Percentiles rank a stretch among this genome's conserved stretches.
Conservation (phyloP, 1,140 invertebrate species). For the Oreohelix idahoensis region DNA sequence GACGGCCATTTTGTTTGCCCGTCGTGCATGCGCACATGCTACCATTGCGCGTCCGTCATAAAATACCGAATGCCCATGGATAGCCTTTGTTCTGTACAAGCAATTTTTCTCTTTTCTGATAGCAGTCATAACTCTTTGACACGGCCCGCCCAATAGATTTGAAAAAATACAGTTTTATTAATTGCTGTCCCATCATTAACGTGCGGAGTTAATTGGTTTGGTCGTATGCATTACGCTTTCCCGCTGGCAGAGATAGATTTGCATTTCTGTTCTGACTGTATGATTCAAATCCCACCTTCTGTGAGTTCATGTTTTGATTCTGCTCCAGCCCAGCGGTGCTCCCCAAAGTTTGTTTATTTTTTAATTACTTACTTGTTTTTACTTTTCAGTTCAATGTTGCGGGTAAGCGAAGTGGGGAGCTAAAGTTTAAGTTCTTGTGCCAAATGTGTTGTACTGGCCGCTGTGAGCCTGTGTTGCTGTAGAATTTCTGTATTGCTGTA, state of each 20-base stretch:
- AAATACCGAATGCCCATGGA: neutral
- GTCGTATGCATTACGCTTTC: neutral
- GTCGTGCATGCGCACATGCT: neutral
- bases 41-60: neutral
- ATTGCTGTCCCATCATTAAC: neutral
- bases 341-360: too few relatives aligned
- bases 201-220: neutral
- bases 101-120: neutral
- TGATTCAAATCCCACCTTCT: too few relatives aligned
- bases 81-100: neutral
- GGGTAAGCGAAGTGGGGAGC: too few relatives aligned
- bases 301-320: too few relatives aligned
- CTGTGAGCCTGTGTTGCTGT: too few relatives aligned
- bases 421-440: too few relatives aligned
- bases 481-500: too few relatives aligned
- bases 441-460: too few relatives aligned
- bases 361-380: too few relatives aligned
- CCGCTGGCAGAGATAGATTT: neutral
- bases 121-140: conserved; percentile 4
- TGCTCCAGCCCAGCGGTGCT: too few relatives aligned
- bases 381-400: too few relatives aligned
- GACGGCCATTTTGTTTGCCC: neutral
- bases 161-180: neutral
- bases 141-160: neutral
- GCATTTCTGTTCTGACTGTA: neutral